Evolutionary conservation across 37 sponge, comb jelly and placozoan genomes (phyloP).

Genomic region (Cladorhizidae sp.): DNA sequence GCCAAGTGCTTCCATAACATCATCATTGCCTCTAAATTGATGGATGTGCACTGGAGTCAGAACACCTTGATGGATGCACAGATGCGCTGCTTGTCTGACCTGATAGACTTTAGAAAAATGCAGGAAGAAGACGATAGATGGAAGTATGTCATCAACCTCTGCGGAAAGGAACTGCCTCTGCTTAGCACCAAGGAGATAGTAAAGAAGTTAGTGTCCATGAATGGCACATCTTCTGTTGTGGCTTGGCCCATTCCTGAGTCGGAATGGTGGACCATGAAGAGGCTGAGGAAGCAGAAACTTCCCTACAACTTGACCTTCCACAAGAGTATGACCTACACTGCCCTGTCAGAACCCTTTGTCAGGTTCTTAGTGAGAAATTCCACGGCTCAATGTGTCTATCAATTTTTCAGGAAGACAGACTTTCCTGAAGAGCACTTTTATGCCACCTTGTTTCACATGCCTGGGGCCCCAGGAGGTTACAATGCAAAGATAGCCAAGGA

Average conservation of each 20-base stretch:
- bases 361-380: not conserved
- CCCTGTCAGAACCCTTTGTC: not conserved
- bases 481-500: not conserved
- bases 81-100: slow-evolving; percentile 25
- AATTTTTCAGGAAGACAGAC: not conserved
- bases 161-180: slow-evolving; percentile 59
- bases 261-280: not conserved
- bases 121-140: slow-evolving; percentile 5
- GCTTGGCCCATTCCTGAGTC: not conserved
- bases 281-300: not conserved
- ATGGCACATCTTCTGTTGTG: slow-evolving; percentile 11
- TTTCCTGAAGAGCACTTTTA: slow-evolving; percentile 28
- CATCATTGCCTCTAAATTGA: slow-evolving; percentile 5
- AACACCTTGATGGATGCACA: slow-evolving; percentile 34
- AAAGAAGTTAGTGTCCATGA: slow-evolving; percentile 3
- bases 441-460: slow-evolving; percentile 8
- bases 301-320: slow-evolving; percentile 4
- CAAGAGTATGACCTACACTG: slow-evolving; percentile 15
- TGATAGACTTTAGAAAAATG: not conserved
- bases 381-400: not conserved
- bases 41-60: slow-evolving; percentile 1
- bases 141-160: slow-evolving; percentile 59
- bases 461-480: slow-evolving; percentile 27
- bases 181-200: slow-evolving; percentile 59
- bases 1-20: slow-evolving; percentile 34